These are phyloP conservation scores for Penaeus chinensis DNA, from an alignment of 1,140 invertebrate species.

Conservation along the genomic window DNA sequence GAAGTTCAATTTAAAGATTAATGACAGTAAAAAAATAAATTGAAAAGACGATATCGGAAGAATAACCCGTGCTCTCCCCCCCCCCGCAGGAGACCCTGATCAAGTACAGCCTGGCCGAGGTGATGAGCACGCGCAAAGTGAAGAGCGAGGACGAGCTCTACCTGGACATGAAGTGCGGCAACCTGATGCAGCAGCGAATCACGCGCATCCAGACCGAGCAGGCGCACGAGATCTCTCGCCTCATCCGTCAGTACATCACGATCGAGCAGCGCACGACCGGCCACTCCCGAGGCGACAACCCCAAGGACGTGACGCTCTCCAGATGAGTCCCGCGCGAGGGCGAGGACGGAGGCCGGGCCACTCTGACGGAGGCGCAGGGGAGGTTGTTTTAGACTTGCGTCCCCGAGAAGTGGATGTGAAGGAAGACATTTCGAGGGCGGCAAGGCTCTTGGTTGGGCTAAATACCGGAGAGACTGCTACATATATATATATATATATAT, in stretches of 20 bases:
- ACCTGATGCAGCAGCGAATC: slow-evolving; percentile 94
- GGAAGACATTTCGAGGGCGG: too few relatives aligned
- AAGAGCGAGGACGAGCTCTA: slow-evolving; percentile 92
- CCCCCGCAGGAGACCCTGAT: slow-evolving; percentile 82
- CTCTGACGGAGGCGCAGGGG: too few relatives aligned
- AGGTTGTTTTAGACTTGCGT: too few relatives aligned
- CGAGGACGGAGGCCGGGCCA: too few relatives aligned
- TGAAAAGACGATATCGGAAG: too few relatives aligned
- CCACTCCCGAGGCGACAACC: slow-evolving; percentile 45
- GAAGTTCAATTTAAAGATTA: too few relatives aligned
- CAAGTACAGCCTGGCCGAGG: slow-evolving; percentile 92
- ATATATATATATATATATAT: too few relatives aligned
- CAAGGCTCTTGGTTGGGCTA: too few relatives aligned
- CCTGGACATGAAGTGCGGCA: slow-evolving; percentile 97
- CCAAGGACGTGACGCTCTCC: slow-evolving; percentile 57
- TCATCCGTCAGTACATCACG: slow-evolving; percentile 96
- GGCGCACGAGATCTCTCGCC: slow-evolving; percentile 92
- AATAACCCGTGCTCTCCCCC: not conserved
- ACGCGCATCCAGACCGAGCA: slow-evolving; percentile 96
- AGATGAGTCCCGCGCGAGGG: slow-evolving; percentile 36
- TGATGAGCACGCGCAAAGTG: slow-evolving; percentile 95
- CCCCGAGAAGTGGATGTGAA: too few relatives aligned
- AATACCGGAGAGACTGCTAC: too few relatives aligned
- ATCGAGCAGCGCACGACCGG: slow-evolving; percentile 75
- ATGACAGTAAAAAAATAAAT: too few relatives aligned